A percentile compares a stretch with the other conserved stretches of the same genome.
These are phyloP conservation scores for Hyalella azteca DNA, from an alignment of 2,888 invertebrate genomes.

Conservation along the genomic window DNA sequence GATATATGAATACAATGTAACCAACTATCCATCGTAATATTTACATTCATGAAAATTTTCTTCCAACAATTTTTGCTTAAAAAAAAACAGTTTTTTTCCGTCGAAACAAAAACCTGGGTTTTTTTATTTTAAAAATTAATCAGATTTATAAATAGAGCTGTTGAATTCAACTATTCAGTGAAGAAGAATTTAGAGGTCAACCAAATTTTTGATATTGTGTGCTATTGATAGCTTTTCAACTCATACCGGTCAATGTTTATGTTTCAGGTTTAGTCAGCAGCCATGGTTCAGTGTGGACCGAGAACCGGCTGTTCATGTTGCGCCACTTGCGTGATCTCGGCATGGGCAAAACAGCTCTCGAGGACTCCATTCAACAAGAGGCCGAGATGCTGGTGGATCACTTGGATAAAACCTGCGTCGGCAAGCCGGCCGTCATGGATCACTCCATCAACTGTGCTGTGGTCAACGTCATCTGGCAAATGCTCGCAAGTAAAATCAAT, in stretches of 20 bases:
- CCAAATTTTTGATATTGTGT: neutral
- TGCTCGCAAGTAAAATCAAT: neutral
- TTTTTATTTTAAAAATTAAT: too few species aligned
- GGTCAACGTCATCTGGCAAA: neutral
- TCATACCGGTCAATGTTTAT: neutral
- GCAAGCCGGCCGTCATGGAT: constrained; percentile 22
- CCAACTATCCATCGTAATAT: too few species aligned
- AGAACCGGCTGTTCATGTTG: constrained; percentile 13
- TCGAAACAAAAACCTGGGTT: too few species aligned
- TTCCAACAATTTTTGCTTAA: too few species aligned
- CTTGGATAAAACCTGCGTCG: constrained; percentile 13
- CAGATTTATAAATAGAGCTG: too few species aligned
- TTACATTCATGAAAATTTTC: too few species aligned
- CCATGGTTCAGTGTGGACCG: constrained; percentile 2
- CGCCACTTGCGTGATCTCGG: constrained; percentile 41
- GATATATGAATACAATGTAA: too few species aligned
- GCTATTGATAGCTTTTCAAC: neutral
- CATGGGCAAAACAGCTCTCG: constrained; percentile 42
- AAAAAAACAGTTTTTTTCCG: too few species aligned
- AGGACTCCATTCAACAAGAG: constrained; percentile 39
- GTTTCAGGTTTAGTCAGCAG: neutral
- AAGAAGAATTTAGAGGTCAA: too few species aligned
- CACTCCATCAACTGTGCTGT: constrained; percentile 11
- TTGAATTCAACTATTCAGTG: too few species aligned
- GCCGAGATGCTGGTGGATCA: constrained; percentile 38